Percentiles rank a stretch among this genome's conserved stretches.
phyloP scores from a whole-genome alignment of 2,113 vertebrate genomes.

The Bungarus multicinctus region DNA sequence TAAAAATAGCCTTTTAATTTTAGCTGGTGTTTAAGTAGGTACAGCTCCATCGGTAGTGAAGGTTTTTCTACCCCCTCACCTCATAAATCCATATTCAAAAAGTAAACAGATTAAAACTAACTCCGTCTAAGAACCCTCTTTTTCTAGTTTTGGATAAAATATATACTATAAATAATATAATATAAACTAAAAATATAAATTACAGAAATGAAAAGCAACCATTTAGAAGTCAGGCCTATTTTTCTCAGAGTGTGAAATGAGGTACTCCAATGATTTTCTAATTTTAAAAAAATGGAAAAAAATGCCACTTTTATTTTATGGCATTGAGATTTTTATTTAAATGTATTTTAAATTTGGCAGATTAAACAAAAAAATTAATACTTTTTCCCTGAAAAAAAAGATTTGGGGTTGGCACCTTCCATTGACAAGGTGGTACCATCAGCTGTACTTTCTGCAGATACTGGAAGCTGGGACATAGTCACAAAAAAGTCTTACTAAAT shows the following conservation, averaged over 20 bases:
- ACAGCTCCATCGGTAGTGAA: background rate
- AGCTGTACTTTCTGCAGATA: background rate
- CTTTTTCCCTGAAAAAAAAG: background rate
- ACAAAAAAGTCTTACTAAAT: background rate
- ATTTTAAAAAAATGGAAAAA: background rate
- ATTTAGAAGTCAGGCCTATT: background rate
- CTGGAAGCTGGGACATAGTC: background rate
- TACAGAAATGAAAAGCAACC: background rate
- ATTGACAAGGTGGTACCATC: background rate
- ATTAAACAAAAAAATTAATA: background rate
- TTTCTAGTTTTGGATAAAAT: background rate
- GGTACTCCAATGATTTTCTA: background rate
- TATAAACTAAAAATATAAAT: background rate
- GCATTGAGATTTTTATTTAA: background rate
- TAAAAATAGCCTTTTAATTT: background rate
- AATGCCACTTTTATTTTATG: background rate
- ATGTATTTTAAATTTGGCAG: background rate
- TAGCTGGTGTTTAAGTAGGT: background rate
- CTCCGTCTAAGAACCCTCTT: background rate
- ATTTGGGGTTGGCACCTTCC: background rate
- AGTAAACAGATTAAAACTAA: background rate
- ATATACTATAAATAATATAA: no score
- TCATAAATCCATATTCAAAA: background rate
- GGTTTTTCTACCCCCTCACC: background rate
- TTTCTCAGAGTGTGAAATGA: background rate